A percentile compares a stretch with the other conserved stretches of the same genome.
phyloP scores from a whole-genome alignment of 1,140 invertebrate genomes.

The Medauroidea extradentata region DNA sequence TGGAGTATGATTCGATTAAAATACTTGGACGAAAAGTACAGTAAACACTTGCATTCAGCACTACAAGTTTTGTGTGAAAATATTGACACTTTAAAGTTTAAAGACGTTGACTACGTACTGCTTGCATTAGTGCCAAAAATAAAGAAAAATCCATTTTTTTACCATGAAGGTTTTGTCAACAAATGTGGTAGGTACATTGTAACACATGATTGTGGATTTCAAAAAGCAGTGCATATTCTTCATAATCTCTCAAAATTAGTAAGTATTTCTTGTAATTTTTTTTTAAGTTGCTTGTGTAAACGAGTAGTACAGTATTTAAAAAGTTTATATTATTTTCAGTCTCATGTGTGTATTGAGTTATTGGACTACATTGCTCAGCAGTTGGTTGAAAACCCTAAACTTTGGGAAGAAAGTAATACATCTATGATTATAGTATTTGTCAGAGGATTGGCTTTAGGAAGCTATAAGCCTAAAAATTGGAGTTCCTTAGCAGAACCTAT shows the following conservation, averaged over 20 bases:
- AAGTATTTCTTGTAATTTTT: constrained; percentile 32
- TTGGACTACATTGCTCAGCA: constrained; percentile 51
- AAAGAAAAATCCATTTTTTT: constrained; percentile 48
- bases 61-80: constrained; percentile 43
- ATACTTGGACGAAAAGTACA: constrained; percentile 36
- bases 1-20: constrained; percentile 15
- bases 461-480: constrained; percentile 56
- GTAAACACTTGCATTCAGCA: constrained; percentile 43
- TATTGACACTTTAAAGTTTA: constrained; percentile 40
- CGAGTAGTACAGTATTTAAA: constrained; percentile 15
- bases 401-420: constrained; percentile 24
- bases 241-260: constrained; percentile 49
- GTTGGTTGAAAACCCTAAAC: constrained; percentile 37
- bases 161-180: constrained; percentile 53
- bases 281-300: constrained; percentile 7
- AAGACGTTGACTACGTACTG: constrained; percentile 45
- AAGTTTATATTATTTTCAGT: constrained; percentile 38
- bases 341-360: constrained; percentile 48
- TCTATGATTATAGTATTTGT: constrained; percentile 45
- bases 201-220: constrained; percentile 46
- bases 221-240: constrained; percentile 45
- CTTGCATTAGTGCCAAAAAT: constrained; percentile 42
- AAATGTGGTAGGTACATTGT: constrained; percentile 44
- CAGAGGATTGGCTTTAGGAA: constrained; percentile 47
- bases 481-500: constrained; percentile 35